Evolutionary conservation across 2,888 invertebrate genomes (phyloP).

Genomic region (Bedellia somnulentella): DNA sequence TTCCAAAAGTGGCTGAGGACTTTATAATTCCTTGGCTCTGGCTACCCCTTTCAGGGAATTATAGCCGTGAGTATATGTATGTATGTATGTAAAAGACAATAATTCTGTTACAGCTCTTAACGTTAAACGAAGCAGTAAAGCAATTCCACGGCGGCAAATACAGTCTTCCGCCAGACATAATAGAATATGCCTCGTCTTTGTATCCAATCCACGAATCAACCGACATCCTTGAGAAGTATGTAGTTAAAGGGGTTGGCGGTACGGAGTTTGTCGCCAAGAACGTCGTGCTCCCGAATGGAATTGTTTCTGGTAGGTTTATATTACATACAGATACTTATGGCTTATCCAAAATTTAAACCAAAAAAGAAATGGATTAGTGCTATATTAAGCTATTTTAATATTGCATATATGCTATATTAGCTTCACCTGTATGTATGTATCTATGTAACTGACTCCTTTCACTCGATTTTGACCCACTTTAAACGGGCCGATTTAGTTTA

Average conservation of each 20-base stretch:
- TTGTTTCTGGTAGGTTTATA: constrained; percentile 51
- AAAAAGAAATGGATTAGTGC: neutral
- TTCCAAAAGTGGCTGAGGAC: too few relatives aligned
- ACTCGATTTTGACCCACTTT: neutral
- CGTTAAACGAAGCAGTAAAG: constrained; percentile 58
- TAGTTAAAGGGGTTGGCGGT: constrained; percentile 57
- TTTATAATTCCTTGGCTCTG: too few relatives aligned
- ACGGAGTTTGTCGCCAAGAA: constrained; percentile 52
- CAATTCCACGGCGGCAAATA: constrained; percentile 36
- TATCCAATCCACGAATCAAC: constrained; percentile 26
- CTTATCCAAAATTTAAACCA: neutral
- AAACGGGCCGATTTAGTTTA: neutral
- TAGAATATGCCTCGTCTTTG: constrained; percentile 27
- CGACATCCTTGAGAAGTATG: constrained; percentile 38
- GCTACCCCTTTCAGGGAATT: too few relatives aligned
- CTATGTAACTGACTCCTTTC: neutral
- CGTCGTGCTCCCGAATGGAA: constrained; percentile 54
- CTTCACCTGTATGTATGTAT: neutral
- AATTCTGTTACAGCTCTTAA: constrained; percentile 52
- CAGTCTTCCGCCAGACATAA: constrained; percentile 29
- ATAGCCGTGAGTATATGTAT: too few relatives aligned
- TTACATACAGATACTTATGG: too few relatives aligned
- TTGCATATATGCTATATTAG: neutral
- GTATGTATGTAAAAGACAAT: too few relatives aligned
- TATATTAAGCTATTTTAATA: neutral